Evolutionary conservation across 2,797 vertebrate species (phyloP).

Genomic region (Hemibagrus guttatus): DNA sequence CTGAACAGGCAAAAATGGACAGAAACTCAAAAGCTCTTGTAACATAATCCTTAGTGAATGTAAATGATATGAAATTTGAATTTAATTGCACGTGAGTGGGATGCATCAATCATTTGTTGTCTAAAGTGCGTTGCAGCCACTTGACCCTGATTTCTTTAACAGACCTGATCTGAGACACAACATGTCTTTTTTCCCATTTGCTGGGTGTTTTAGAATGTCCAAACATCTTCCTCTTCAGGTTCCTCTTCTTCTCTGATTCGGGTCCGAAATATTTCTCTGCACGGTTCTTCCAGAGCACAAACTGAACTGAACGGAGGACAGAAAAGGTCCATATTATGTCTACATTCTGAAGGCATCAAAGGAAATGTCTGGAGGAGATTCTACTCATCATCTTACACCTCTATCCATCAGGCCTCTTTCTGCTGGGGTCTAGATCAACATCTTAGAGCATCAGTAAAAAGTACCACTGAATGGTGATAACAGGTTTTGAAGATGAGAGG

Average conservation of each 20-base stretch:
- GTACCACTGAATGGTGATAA: constrained; percentile 34
- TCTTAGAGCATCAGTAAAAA: constrained; percentile 39
- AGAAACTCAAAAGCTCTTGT: constrained; percentile 43
- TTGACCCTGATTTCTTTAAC: constrained; percentile 52
- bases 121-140: constrained; percentile 27
- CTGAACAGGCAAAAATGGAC: constrained; percentile 43
- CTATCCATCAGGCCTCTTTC: constrained; percentile 2
- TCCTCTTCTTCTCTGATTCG: constrained; percentile 50
- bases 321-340: constrained; percentile 18
- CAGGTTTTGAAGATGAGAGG: constrained; percentile 45
- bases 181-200: constrained; percentile 51
- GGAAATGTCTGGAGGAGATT: constrained; percentile 11
- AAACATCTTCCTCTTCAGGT: constrained; percentile 39
- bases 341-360: constrained; percentile 45
- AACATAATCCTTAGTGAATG: constrained; percentile 43
- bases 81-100: constrained; percentile 43
- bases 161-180: constrained; percentile 44
- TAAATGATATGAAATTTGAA: constrained; percentile 49
- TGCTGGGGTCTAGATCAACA: constrained; percentile 48
- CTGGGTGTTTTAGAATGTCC: not conserved
- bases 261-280: constrained; percentile 40
- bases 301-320: too few species aligned
- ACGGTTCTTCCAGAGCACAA: constrained; percentile 61
- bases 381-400: constrained; percentile 44
- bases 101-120: constrained; percentile 52